Evolutionary conservation across 2,113 vertebrate species (phyloP).

Genomic region (Tachysurus vachellii): DNA sequence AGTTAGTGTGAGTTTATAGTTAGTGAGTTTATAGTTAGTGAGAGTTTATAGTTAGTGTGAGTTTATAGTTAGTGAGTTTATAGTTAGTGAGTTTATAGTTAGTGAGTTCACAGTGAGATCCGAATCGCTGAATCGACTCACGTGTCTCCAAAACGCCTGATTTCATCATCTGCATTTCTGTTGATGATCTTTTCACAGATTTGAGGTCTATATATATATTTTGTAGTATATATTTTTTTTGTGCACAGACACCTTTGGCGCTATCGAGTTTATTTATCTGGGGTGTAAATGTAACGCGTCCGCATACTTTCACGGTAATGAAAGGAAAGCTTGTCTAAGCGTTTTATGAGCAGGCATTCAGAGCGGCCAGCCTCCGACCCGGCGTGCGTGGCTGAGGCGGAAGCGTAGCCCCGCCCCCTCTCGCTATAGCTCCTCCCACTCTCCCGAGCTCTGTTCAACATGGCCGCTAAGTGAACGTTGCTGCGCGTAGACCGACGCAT

Average conservation of each 20-base stretch:
- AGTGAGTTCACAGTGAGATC: not conserved
- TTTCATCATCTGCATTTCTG: not conserved
- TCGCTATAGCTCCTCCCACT: constrained; percentile 48
- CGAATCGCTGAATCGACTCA: not conserved
- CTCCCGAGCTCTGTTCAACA: constrained; percentile 67
- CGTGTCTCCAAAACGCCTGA: not conserved
- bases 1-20: not conserved
- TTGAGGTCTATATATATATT: too few relatives aligned
- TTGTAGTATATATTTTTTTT: too few relatives aligned
- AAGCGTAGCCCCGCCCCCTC: constrained; percentile 18
- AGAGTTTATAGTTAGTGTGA: too few relatives aligned
- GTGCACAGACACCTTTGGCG: not conserved
- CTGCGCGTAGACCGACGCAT: constrained; percentile 75
- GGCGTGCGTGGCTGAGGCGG: constrained; percentile 25
- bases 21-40: too few relatives aligned
- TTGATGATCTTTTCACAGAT: not conserved
- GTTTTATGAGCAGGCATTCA: constrained; percentile 66
- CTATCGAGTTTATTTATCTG: not conserved
- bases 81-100: not conserved
- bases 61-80: not conserved
- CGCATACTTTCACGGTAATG: not conserved
- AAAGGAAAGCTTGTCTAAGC: not conserved
- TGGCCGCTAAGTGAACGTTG: constrained; percentile 74
- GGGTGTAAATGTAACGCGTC: too few relatives aligned
- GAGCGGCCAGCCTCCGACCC: constrained; percentile 46